Base-by-base conservation (phyloP, 2,797 vertebrate genomes). In the Hemibagrus guttatus region DNA sequence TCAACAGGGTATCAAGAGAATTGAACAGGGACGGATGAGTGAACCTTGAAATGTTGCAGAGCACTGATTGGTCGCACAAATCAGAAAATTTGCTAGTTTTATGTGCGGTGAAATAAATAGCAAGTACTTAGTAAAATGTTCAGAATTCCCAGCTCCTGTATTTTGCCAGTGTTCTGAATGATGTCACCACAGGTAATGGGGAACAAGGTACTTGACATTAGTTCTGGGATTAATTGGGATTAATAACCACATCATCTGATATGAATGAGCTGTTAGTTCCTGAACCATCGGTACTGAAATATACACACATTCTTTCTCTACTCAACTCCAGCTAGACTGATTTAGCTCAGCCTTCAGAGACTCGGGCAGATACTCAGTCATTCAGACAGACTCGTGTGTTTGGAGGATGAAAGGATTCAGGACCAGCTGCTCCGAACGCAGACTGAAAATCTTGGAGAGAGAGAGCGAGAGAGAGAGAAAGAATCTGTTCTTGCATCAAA, bases 341-440 rank as follows among this genome's bases (percentile, higher is more conserved):
- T 63, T 86, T 74, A 74, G 79, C 12, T 74, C 28, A 54, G 79
- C 56, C 26, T 56, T 86, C 79, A 52, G 85, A 81, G 68, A 72
- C 46, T 83, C 13, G 1, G 69, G 64, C 68, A 80, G 59, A 87
- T 79, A 80, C 23, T 80, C 76, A 69, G 56, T 85, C 63, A 85
- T 71, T 85, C 52, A 69, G 75, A 85, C 84, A 81, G 75, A n/a
- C 49, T 23, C 49, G 3, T 85, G 74, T 85, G 61, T 78, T 68
- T 35, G 49, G 46, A 56, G 46, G 46, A 39, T 35, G 28, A 85
- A 31, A 85, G 84, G 14, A 28, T 78, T 76, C 61, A 78, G 61
- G 64, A 39, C 46, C 46, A 79, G 63, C 31, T 59, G 63, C 58
- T 88, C 42, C 21, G 17, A 74, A 71, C 28, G 17, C 58, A 17